Evolutionary conservation across 2,888 invertebrate species (phyloP), one percentile per base, ranked within the genome.

Genomic region (Poecilus cupreus): DNA sequence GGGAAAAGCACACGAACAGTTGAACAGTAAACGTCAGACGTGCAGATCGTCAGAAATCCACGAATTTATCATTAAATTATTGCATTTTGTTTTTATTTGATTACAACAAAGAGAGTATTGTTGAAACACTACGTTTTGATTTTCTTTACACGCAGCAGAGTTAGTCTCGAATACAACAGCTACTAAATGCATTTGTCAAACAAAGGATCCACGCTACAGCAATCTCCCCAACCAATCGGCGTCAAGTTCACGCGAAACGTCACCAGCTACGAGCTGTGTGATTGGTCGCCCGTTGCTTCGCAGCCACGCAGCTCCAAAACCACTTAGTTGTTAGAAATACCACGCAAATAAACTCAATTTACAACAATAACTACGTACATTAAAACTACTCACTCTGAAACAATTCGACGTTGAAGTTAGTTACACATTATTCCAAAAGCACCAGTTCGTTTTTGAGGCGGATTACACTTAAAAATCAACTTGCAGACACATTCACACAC

Each of bases 161-260:
- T n/a, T n/a, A n/a, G n/a, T n/a, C n/a, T n/a, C n/a, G n/a, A n/a
- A n/a, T n/a, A n/a, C n/a, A n/a, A n/a, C n/a, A n/a, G n/a, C 51
- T 16, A 24, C 10, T 57, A 60, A 24, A 16, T 39, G 32, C 78
- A 78, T 78, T 78, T 79, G 79, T 70, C 79, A 79, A 79, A 79
- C 79, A 79, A 79, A 79, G 79, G 54, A 43, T 46, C 39, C 79
- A 79, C 79, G 79, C 70, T 79, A 79, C 70, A 49, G 68, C 70
- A 70, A 70, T 20, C 20, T 20, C 16, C 4, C 51, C 26, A 51
- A 22, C 79, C 79, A 79, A 79, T 70, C 70, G 18, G 37, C 4
- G 16, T 51, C 79, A 79, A 79, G 79, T 79, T 79, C 79, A 79
- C 18, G 51, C 8, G 37, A 68, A 51, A 70, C 79, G 78, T 78